Evolutionary conservation across 2,797 vertebrate species (phyloP), one percentile per base, ranked within the genome.

Genomic region (Gallinago stenura): DNA sequence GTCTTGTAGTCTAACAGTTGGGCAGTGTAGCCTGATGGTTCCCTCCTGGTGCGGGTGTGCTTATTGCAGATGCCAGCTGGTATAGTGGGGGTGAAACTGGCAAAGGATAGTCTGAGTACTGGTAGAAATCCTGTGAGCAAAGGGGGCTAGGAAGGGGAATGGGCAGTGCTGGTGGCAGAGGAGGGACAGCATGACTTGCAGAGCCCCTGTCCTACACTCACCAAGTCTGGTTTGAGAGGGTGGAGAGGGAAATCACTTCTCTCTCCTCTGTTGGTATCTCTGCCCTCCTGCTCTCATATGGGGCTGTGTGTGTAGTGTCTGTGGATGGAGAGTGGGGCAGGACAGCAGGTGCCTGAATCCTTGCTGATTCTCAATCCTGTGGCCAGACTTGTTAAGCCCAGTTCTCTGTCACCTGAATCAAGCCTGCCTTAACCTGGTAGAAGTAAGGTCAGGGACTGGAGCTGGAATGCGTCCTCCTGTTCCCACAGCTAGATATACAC

Each of bases 401-500:
- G 51, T 31, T 72, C 39, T 88, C 77, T 53, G 43, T 66, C 37
- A 83, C 21, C 66, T 76, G 73, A 72, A 82, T 35, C 54, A 84
- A 75, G 25, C n/a, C 39, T 82, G 26, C 43, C n/a, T 95, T 86
- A 71, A 39, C 69, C 46, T 66, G 31, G 41, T 83, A 37, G 72
- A 78, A 72, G 12, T 3, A 30, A 80, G 57, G 17, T 72, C 22
- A 73, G 48, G 18, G 26, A 35, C 48, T 39, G 61, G 50, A 91
- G 30, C 12, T 56, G 69, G 62, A 45, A 20, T 33, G 37, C 1
- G 1, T 64, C 45, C 58, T 79, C 53, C 50, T 54, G 15, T 70
- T 94, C 64, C 62, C 64, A 33, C 2, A 2, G 37, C 46, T 39
- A n/a, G 14, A 33, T 19, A 0, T 21, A 5, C 0, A 0, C 26